Base-by-base conservation (phyloP, 2,888 invertebrate species). In the Spialia ferax region DNA sequence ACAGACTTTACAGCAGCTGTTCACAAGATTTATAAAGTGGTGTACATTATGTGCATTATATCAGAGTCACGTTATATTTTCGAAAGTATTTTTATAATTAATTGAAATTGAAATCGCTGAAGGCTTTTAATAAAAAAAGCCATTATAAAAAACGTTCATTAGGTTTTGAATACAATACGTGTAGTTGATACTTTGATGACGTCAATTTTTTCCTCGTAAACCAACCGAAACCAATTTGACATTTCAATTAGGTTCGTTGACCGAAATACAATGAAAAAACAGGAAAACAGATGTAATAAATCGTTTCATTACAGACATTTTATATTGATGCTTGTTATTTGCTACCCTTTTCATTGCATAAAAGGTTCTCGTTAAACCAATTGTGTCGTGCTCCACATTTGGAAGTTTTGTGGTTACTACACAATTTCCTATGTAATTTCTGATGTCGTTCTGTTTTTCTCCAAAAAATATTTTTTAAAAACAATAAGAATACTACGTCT, bases 331-430 rank as follows among this genome's bases (percentile, higher is more conserved):
- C 26, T 63, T 63, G 18, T 64, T 56, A 48, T 48, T 56, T 56
- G 32, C 22, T 15, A 48, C 20, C 11, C 38, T 55, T 32, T 48
- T 32, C 52, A 23, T 52, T 35, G 20, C 20, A 26, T 56, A 48
- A 56, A 64, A 48, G 63, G 6, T 32, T 63, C 55, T 63, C 56
- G 32, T 64, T 64, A 64, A n/a, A 10, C 23, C 29, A 56, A 64
- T 56, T 64, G 32, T 45, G 32, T 48, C 15, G 15, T 56, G 22
- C n/a, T 29, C 20, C 55, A 11, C 52, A 29, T 56, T 64, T 57
- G 48, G 32, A 32, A 35, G 48, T 64, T 56, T 22, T 64, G 63
- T 57, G 56, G 56, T 64, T 22, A 13, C 8, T 18, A 23, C 10
- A 62, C 13, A 38, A 35, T 56, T 52, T 52, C n/a, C n/a, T n/a